These are phyloP conservation scores for Drosophila seguyi DNA, from an alignment of 1,140 invertebrate genomes.

Conservation along the genomic window DNA sequence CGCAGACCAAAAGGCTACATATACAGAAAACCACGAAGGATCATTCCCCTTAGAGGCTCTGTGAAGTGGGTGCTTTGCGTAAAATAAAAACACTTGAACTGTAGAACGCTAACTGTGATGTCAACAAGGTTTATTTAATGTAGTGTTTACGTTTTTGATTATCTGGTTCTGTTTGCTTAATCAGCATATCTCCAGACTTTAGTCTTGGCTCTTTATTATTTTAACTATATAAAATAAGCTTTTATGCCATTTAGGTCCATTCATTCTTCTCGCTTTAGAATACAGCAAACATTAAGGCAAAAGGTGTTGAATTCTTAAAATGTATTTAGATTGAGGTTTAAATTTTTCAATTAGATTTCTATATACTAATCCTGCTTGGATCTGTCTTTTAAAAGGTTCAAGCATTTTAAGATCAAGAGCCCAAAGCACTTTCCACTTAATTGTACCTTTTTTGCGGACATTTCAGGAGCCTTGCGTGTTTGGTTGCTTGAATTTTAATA, in stretches of 20 bases:
- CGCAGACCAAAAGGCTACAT: neutral
- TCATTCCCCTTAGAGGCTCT: neutral
- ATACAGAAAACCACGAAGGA: neutral
- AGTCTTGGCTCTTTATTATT: neutral
- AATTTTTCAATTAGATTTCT: neutral
- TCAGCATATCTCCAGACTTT: neutral
- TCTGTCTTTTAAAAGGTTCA: no score
- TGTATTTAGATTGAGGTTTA: neutral
- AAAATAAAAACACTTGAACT: neutral
- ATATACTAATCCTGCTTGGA: neutral
- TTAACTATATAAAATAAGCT: neutral
- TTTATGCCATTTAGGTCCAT: no score
- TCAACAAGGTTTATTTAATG: neutral
- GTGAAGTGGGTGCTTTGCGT: neutral
- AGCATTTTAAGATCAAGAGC: neutral
- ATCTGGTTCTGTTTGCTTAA: neutral
- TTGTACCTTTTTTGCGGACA: neutral
- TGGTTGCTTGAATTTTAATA: slow-evolving; percentile 4
- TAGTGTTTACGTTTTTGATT: neutral
- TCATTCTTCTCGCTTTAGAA: neutral
- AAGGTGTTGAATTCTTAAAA: neutral
- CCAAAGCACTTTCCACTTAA: neutral
- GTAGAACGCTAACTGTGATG: neutral
- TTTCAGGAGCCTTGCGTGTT: no score
- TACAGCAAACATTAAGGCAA: neutral